These are phyloP conservation scores for Leptinotarsa texana DNA, from an alignment of 1,140 invertebrate species.

Conservation along the genomic window DNA sequence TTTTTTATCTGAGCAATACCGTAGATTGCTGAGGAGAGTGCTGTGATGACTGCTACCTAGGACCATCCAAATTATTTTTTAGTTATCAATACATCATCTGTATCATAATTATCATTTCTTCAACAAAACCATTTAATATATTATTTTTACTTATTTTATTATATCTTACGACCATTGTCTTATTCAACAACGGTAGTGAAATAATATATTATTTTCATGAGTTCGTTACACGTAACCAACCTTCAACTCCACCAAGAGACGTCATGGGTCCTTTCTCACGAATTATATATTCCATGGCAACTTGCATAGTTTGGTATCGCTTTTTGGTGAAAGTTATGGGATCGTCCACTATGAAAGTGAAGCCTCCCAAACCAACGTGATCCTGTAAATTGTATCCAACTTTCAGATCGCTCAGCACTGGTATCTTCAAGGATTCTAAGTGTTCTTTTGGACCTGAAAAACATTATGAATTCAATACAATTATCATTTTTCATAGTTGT, in stretches of 20 bases:
- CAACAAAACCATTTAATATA: too few relatives aligned
- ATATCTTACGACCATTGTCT: too few relatives aligned
- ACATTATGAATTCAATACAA: neutral
- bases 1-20: too few relatives aligned
- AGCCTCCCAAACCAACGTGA: constrained; percentile 79
- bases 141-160: too few relatives aligned
- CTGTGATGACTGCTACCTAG: too few relatives aligned
- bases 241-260: constrained; percentile 74
- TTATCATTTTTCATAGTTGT: neutral
- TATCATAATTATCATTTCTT: too few relatives aligned
- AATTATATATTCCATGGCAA: constrained; percentile 80
- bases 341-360: constrained; percentile 80
- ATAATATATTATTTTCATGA: too few relatives aligned
- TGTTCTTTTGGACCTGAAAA: constrained; percentile 70
- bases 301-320: constrained; percentile 75
- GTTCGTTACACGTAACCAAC: neutral
- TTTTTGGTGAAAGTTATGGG: constrained; percentile 77
- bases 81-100: too few relatives aligned
- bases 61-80: too few relatives aligned
- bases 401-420: constrained; percentile 72
- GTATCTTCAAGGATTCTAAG: constrained; percentile 74
- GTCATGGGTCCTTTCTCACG: constrained; percentile 81
- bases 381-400: constrained; percentile 86
- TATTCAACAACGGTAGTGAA: too few relatives aligned
- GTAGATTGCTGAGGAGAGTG: too few relatives aligned